Evolutionary conservation across 2,888 invertebrate species (phyloP), one percentile per base, ranked within the genome.

Genomic region (Lochmaea crataegi): DNA sequence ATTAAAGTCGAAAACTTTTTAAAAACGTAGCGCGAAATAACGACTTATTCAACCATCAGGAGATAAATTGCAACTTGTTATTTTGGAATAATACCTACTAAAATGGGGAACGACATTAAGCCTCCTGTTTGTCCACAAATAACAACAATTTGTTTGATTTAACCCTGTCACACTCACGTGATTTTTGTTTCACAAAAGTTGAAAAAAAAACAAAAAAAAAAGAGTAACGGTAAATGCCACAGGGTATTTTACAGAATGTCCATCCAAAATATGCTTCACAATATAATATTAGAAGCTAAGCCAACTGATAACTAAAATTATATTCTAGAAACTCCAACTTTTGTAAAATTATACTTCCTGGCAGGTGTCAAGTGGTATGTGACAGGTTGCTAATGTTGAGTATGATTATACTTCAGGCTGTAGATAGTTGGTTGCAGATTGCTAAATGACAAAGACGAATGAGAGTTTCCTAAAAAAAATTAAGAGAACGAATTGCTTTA

Each of bases 61-160:
- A 18, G 16, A 53, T 16, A 6, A 16, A 53, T 18, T 18, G 18
- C 16, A 14, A 16, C 53, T 18, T 53, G 53, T 53, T 53, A 53
- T 53, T 53, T 18, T 18, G 53, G 9, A 53, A 18, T 53, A 53
- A 53, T 53, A 10, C n/a, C n/a, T n/a, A n/a, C 2, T 6, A 53
- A 18, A 18, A 18, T 18, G 16, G n/a, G 53, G 10, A 53, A 12
- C 45, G 14, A 14, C 45, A 45, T 45, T 45, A 45, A 53, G 18
- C 53, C 53, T 53, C 16, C 9, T 11, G 53, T 53, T 53, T 18
- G 9, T 53, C 53, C 16, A 53, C 53, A 9, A 18, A 53, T 10
- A 53, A 16, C 53, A 53, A 53, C 53, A 53, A 53, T 53, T 53
- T 51, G 16, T 51, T 51, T 18, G 16, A 53, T 53, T 53, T 3